These are phyloP conservation scores for Phaedon cochleariae DNA, from an alignment of 2,888 invertebrate species.

Conservation along the genomic window DNA sequence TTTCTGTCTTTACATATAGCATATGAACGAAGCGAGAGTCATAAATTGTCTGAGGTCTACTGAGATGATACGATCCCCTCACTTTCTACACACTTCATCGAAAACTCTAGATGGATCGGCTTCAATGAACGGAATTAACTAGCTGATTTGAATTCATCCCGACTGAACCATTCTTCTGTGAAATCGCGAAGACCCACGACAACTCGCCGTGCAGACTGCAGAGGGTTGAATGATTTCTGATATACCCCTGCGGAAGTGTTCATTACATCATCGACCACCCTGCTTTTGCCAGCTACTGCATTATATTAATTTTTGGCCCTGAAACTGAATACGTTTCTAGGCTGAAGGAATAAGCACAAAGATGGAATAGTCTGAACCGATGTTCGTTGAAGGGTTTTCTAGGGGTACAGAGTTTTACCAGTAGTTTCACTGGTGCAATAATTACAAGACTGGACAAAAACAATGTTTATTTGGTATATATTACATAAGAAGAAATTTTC, in stretches of 20 bases:
- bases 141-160: no score
- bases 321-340: slow-evolving; percentile 38
- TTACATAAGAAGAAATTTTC: no score
- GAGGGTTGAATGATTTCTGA: background rate
- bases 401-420: slow-evolving; percentile 14
- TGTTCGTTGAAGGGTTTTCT: slow-evolving; percentile 52
- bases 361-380: slow-evolving; percentile 53
- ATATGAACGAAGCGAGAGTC: no score
- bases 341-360: slow-evolving; percentile 49
- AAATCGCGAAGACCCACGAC: background rate
- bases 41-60: no score
- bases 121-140: no score
- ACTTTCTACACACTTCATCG: no score
- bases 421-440: background rate
- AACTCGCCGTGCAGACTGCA: background rate
- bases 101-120: no score
- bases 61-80: no score
- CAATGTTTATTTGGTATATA: no score
- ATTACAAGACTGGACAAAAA: no score
- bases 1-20: no score
- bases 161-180: background rate
- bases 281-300: background rate
- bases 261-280: background rate
- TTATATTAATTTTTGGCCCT: slow-evolving; percentile 45
- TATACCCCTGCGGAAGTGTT: background rate